These are phyloP conservation scores for Nylanderia fulva DNA, from an alignment of 1,140 invertebrate genomes.

Conservation along the genomic window DNA sequence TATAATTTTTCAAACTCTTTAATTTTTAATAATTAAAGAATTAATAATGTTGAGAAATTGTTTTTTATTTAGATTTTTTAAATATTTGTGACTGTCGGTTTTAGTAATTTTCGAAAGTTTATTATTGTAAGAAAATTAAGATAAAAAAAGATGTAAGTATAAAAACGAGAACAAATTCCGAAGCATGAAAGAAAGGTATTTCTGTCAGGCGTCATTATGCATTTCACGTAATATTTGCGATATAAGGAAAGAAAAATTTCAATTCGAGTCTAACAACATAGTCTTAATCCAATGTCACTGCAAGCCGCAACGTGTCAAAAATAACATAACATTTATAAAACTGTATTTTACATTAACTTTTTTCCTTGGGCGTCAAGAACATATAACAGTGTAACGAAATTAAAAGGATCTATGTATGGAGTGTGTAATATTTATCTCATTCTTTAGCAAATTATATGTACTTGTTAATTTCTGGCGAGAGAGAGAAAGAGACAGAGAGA, in stretches of 20 bases:
- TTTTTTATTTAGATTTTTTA: neutral
- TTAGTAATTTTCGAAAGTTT: neutral
- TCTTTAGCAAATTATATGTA: slow-evolving; percentile 36
- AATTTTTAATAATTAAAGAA: neutral
- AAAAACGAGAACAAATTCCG: slow-evolving; percentile 5
- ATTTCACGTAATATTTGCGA: neutral
- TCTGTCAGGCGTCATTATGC: neutral
- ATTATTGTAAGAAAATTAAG: neutral
- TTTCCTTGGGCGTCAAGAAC: neutral
- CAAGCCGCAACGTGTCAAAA: slow-evolving; percentile 9
- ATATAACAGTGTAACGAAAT: slow-evolving; percentile 19
- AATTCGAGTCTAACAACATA: slow-evolving; percentile 11
- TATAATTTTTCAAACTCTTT: neutral
- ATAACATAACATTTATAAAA: neutral
- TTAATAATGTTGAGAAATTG: neutral
- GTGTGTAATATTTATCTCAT: slow-evolving; percentile 38
- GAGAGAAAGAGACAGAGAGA: slow-evolving; percentile 16
- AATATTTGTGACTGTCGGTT: neutral
- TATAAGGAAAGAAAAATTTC: neutral
- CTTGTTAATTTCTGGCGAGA: slow-evolving; percentile 35
- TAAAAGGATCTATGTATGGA: slow-evolving; percentile 28
- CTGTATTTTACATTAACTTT: neutral
- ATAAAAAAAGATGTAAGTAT: neutral
- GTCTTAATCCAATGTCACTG: neutral
- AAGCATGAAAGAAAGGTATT: slow-evolving; percentile 20